phyloP scores from a whole-genome alignment of 2,113 vertebrate species.

The Myrmophylax atrothorax region DNA sequence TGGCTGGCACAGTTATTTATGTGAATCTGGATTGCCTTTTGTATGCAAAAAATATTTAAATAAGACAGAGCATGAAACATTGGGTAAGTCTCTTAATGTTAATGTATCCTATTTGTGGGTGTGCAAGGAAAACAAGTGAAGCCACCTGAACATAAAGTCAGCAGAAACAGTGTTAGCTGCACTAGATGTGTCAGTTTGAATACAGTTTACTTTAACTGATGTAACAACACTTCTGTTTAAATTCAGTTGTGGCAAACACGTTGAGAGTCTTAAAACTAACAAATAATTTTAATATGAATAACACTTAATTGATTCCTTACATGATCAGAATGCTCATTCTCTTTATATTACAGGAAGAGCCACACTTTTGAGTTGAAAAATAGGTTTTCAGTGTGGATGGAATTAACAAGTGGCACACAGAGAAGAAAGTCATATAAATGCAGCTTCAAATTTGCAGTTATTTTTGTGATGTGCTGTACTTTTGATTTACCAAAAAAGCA shows the following conservation, averaged over 20 bases:
- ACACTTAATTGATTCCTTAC: not conserved
- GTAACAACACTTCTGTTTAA: not conserved
- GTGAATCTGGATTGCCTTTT: slow-evolving; percentile 87
- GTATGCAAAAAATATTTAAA: slow-evolving; percentile 89
- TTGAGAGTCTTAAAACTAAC: not conserved
- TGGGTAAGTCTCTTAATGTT: slow-evolving; percentile 78
- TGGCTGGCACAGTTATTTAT: slow-evolving; percentile 83
- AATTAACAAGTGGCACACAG: not conserved
- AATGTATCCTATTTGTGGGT: not conserved
- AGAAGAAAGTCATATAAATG: not conserved
- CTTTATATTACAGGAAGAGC: not conserved
- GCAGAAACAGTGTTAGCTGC: not conserved
- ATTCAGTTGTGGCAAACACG: not conserved
- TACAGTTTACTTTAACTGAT: not conserved
- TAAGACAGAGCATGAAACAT: slow-evolving; percentile 67
- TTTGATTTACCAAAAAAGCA: not conserved
- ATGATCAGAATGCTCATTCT: not conserved
- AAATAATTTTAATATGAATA: not conserved
- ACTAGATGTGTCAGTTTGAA: not conserved
- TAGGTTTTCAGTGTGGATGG: not conserved
- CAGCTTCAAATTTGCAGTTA: not conserved
- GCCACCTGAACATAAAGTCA: not conserved
- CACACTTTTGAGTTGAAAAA: not conserved
- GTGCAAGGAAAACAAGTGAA: not conserved
- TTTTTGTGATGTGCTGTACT: not conserved